Percentiles rank a stretch among this genome's conserved stretches.
Evolutionary conservation across 2,113 vertebrate genomes (phyloP).

Genomic region (Oncorhynchus tshawytscha): DNA sequence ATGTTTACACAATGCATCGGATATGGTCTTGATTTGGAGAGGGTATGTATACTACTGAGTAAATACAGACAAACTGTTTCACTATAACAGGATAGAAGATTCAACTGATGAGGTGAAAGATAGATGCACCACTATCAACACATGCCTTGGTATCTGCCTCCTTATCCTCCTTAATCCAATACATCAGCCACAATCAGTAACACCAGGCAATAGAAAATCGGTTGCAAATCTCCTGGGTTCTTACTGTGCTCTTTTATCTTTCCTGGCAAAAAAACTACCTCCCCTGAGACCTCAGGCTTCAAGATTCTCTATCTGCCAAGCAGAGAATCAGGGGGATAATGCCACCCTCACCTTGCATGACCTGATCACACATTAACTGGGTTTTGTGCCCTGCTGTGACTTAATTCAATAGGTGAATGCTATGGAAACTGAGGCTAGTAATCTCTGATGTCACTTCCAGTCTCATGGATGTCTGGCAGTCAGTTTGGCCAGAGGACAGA

Average conservation of each 20-base stretch:
- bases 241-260: constrained; percentile 25
- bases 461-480: constrained; percentile 52
- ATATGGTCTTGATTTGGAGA: constrained; percentile 47
- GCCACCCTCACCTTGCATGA: neutral
- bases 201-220: constrained; percentile 30
- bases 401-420: constrained; percentile 31
- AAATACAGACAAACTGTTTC: constrained; percentile 23
- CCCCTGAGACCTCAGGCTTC: neutral
- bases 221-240: constrained; percentile 32
- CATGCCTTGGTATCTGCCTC: constrained; percentile 26
- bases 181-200: constrained; percentile 30
- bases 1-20: constrained; percentile 47
- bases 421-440: constrained; percentile 30
- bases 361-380: constrained; percentile 2
- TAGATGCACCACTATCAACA: constrained; percentile 22
- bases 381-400: constrained; percentile 38
- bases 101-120: constrained; percentile 3
- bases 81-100: constrained; percentile 15
- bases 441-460: constrained; percentile 49
- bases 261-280: neutral
- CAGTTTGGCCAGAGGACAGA: constrained; percentile 15
- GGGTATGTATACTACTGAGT: constrained; percentile 31
- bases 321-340: neutral
- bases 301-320: neutral
- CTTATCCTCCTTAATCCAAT: constrained; percentile 23